Evolutionary conservation across 2,113 vertebrate genomes (phyloP), one percentile per base, ranked within the genome.

Genomic region (Tychaedon coryphoeus): DNA sequence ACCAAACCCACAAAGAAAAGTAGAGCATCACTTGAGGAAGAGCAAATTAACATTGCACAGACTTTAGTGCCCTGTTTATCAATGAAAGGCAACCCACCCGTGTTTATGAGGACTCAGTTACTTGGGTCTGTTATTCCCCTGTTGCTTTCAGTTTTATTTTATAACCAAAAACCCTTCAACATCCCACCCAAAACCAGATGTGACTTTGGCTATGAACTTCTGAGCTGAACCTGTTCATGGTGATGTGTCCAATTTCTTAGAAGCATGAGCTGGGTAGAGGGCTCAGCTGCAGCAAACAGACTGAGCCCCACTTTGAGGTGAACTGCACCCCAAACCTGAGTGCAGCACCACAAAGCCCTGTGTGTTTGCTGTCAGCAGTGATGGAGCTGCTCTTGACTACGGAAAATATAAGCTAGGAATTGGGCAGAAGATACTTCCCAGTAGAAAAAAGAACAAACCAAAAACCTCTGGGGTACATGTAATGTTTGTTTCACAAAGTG

Each of bases 351-450:
- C 14, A 69, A 81, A 82, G 5, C 53, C 51, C 20, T 4, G 0
- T 4, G 23, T 36, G 24, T 57, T 91, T 3, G 1, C 19, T 53
- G 11, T 19, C 33, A 67, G 38, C 53, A 61, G 20, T n/a, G 45
- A 19, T 1, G 9, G 72, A 89, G 29, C 45, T 67, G 33, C 38
- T 76, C 12, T 56, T 73, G 19, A 33, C 34, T 62, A 2, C 5
- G 19, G 50, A 48, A 64, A 75, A 57, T 26, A 33, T 50, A n/a
- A 90, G 48, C 31, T 65, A 56, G 65, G 17, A 86, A 83, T 79
- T 47, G 71, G 33, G 62, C 88, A 90, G 86, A 86, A 88, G 75
- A 43, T 34, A 42, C 16, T 90, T 77, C 42, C 61, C 33, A 53
- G n/a, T 2, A 76, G 38, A 9, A 48, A 58, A 69, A 45, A 45